Evolutionary conservation across 1,140 invertebrate species (phyloP), one percentile per base, ranked within the genome.

Genomic region (Frieseomelitta varia): DNA sequence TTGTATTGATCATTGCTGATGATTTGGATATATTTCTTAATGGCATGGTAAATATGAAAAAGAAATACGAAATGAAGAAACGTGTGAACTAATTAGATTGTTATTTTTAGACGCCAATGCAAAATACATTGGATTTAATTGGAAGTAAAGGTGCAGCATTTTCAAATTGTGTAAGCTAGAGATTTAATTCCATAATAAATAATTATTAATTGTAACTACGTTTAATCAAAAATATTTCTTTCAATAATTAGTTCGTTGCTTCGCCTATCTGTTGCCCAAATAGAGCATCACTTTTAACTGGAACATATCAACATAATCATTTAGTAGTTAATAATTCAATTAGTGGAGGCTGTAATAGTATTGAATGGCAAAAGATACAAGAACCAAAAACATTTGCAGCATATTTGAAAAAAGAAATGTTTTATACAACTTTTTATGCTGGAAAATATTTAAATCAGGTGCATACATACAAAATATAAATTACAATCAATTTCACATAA

Each of bases 241-340:
- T 63, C 71, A 81, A 67, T 14, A 76, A 86, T 72, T 89, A 97
- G 97, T 98, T 97, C 94, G 96, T 96, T 3, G 97, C 97, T 68
- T 97, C 97, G 1, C 98, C 98, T 17, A 96, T 98, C 65, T 98
- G 98, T 93, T 98, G 98, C 92, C 98, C 98, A 24, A 98, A 98
- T 92, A 96, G 98, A 71, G 97, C 98, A 17, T 97, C 97, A 58
- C 96, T 99, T 67, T 94, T 99, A 24, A 98, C 97, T 0, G 98
- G 98, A 53, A 95, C 96, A 83, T 98, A 98, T 93, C 95, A 97
- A 0, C 98, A 99, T 92, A 99, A 98, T 94, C 97, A 98, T 92
- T 91, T 94, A 30, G 97, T 97, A 0, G 91, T 95, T 4, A 98
- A 98, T 92, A 99, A 98, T 95, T 97, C 97, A 0, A 55, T 97